Percentiles rank a stretch among this genome's conserved stretches.
Evolutionary conservation across 1,140 invertebrate species (phyloP).

Genomic region (Drosophila prosaltans): DNA sequence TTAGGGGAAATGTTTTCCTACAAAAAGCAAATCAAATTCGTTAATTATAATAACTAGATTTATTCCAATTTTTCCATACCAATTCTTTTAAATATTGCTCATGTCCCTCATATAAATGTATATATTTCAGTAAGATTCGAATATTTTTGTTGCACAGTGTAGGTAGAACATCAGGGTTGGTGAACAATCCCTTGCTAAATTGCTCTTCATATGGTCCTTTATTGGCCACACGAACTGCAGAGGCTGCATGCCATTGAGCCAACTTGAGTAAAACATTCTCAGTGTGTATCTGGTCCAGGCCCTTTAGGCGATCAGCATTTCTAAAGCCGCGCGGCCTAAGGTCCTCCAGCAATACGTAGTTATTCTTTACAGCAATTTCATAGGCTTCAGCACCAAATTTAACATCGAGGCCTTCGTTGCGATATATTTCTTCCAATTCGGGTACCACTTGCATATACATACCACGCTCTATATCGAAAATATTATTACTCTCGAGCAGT

Average conservation of each 20-base stretch:
- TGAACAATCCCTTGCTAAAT: conserved; percentile 38
- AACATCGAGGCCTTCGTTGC: conserved; percentile 56
- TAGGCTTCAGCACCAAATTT: conserved; percentile 68
- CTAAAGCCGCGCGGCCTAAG: conserved; percentile 75
- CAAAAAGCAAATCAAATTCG: neutral
- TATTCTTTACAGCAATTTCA: conserved; percentile 31
- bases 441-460: conserved; percentile 63
- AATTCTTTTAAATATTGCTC: conserved; percentile 54
- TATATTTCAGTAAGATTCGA: conserved; percentile 18
- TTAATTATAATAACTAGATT: neutral
- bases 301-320: conserved; percentile 84
- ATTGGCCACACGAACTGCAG: conserved; percentile 82
- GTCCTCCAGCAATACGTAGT: conserved; percentile 84
- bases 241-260: conserved; percentile 85
- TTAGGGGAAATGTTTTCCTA: conserved; percentile 33
- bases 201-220: conserved; percentile 68
- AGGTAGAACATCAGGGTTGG: neutral
- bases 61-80: conserved; percentile 24
- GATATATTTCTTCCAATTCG: conserved; percentile 71
- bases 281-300: conserved; percentile 84
- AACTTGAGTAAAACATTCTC: conserved; percentile 84
- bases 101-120: conserved; percentile 39
- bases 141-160: conserved; percentile 19
- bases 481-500: conserved; percentile 28
- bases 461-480: conserved; percentile 57